These are phyloP conservation scores for Dicrurus megarhynchus DNA, from an alignment of 2,113 vertebrate species.

Conservation along the genomic window DNA sequence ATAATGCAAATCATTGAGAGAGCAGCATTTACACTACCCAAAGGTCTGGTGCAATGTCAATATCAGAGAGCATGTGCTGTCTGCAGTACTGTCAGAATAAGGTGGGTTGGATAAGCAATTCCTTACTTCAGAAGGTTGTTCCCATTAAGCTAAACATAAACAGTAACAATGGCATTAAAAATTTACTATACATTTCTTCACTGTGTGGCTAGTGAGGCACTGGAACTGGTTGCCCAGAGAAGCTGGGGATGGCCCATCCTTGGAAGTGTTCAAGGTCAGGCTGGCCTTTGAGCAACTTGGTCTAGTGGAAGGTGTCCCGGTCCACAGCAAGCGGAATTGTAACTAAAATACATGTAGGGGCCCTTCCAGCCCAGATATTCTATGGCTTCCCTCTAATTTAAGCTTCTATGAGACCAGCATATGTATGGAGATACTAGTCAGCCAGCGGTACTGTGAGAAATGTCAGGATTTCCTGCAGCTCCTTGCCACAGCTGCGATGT, in stretches of 20 bases:
- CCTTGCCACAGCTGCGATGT: rapidly evolving
- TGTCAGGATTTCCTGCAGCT: background rate
- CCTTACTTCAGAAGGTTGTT: background rate
- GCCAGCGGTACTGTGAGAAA: background rate
- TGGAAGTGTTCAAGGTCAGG: background rate
- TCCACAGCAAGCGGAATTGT: background rate
- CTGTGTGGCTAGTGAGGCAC: background rate
- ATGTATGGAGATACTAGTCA: background rate
- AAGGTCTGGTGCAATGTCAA: background rate
- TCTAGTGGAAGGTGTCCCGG: background rate
- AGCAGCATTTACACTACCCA: background rate
- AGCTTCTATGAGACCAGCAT: background rate
- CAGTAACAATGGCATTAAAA: background rate
- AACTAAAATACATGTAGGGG: background rate
- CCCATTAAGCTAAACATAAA: background rate
- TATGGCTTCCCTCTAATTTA: background rate
- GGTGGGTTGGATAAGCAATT: background rate
- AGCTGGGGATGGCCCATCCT: background rate
- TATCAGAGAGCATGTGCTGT: background rate
- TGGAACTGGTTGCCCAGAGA: background rate
- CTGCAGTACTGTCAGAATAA: background rate
- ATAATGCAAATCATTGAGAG: background rate
- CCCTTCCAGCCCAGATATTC: background rate
- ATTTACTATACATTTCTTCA: background rate
- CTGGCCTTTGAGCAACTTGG: background rate